These are phyloP conservation scores for Pipistrellus pipistrellus DNA, from an alignment of 2,797 vertebrate species.

Conservation along the genomic window DNA sequence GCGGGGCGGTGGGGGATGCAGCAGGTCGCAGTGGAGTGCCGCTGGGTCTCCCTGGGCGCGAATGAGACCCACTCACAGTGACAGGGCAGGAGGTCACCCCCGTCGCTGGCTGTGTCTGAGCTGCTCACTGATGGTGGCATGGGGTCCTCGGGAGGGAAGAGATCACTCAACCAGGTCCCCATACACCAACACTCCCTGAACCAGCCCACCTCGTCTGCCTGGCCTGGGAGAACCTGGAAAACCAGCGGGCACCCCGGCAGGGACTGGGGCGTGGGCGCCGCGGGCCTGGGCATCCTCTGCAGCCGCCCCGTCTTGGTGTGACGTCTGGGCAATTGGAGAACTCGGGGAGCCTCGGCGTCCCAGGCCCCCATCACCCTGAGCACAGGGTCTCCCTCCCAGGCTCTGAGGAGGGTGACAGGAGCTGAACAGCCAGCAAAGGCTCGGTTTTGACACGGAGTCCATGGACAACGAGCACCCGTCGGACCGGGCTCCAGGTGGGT, in stretches of 20 bases:
- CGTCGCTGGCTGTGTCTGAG: neutral
- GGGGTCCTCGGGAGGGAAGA: neutral
- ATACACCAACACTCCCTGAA: neutral
- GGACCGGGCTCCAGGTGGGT: no score
- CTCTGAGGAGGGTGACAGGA: neutral
- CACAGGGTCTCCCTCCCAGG: neutral
- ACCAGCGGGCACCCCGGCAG: neutral
- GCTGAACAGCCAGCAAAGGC: neutral
- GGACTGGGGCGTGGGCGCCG: neutral
- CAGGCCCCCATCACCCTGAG: neutral
- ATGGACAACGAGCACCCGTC: neutral
- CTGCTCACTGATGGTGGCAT: fast-evolving
- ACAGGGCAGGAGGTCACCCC: fast-evolving
- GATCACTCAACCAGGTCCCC: neutral
- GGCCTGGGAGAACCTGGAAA: neutral
- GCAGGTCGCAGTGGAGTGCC: fast-evolving
- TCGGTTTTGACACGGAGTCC: neutral
- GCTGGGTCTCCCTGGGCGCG: neutral
- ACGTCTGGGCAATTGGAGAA: fast-evolving
- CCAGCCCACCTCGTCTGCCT: no score
- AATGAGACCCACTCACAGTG: neutral
- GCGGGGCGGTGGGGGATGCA: fast-evolving
- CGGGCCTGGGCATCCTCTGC: neutral
- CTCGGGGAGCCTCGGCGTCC: neutral
- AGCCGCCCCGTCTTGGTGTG: neutral